phyloP scores from a whole-genome alignment of 2,797 vertebrate species.

The Vespertilio murinus region DNA sequence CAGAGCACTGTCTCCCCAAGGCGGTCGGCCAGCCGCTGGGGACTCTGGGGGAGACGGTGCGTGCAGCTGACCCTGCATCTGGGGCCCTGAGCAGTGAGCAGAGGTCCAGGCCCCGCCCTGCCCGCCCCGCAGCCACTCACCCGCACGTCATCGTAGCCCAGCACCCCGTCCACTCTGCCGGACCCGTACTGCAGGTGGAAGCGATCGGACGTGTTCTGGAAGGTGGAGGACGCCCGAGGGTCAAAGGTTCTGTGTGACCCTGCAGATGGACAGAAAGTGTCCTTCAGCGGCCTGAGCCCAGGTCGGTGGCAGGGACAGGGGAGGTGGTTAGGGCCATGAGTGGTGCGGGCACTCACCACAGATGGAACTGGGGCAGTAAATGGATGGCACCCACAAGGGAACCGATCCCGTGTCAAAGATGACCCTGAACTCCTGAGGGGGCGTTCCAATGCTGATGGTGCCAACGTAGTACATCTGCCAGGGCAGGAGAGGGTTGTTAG shows the following conservation, averaged over 20 bases:
- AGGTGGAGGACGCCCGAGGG: too few species aligned
- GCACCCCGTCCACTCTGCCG: constrained; percentile 73
- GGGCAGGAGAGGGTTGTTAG: accelerated
- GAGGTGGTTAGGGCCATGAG: accelerated
- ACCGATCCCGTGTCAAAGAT: constrained; percentile 83
- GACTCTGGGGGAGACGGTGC: background rate
- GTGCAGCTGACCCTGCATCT: too few species aligned
- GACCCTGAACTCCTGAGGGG: constrained; percentile 80
- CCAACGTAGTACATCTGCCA: constrained; percentile 79
- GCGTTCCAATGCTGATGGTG: constrained; percentile 80
- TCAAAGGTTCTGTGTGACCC: background rate
- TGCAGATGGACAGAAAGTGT: background rate
- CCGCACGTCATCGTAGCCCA: constrained; percentile 79
- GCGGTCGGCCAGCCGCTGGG: background rate
- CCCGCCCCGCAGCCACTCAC: constrained; percentile 60
- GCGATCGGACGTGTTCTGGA: background rate
- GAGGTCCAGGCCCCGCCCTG: background rate
- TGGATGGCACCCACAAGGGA: constrained; percentile 84
- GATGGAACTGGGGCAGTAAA: constrained; percentile 76
- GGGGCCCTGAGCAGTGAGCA: too few species aligned
- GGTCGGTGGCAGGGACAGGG: background rate
- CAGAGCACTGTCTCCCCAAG: background rate
- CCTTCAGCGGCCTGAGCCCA: background rate
- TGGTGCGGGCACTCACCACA: constrained; percentile 73
- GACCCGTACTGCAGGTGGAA: constrained; percentile 77